phyloP scores from a whole-genome alignment of 2,113 vertebrate species.

The Morone chrysops region DNA sequence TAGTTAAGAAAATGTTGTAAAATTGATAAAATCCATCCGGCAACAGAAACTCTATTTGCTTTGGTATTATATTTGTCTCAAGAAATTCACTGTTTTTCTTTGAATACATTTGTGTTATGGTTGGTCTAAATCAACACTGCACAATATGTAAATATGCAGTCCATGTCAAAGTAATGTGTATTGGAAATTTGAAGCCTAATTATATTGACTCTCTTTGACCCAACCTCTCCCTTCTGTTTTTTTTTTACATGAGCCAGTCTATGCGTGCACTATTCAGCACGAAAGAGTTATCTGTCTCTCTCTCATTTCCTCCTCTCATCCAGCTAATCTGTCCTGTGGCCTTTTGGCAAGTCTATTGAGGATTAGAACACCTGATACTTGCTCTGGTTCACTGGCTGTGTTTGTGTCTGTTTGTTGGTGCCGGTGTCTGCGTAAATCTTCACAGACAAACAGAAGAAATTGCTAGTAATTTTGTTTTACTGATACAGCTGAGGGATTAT shows the following conservation, averaged over 20 bases:
- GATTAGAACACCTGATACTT: slow-evolving; percentile 76
- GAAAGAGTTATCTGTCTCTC: slow-evolving; percentile 33
- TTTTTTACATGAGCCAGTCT: slow-evolving; percentile 14
- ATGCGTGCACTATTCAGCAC: slow-evolving; percentile 14
- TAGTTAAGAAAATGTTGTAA: too few relatives aligned
- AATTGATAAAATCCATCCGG: too few relatives aligned
- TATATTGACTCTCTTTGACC: background rate
- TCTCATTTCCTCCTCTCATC: slow-evolving; percentile 66
- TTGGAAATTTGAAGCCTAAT: background rate
- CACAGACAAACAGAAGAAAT: background rate
- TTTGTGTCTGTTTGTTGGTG: slow-evolving; percentile 53
- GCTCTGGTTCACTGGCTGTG: slow-evolving; percentile 33
- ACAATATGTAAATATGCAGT: background rate
- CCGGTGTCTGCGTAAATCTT: slow-evolving; percentile 42
- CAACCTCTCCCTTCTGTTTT: slow-evolving; percentile 3
- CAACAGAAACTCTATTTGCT: too few relatives aligned
- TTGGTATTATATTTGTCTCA: background rate
- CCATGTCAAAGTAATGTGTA: background rate
- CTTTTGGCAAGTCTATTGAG: slow-evolving; percentile 59
- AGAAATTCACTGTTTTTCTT: background rate
- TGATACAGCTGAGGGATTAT: background rate
- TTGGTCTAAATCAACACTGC: background rate
- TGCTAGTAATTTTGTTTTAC: background rate
- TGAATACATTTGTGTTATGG: background rate
- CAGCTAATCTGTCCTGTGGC: slow-evolving; percentile 71